Conservation (phyloP, 1,140 invertebrate genomes). For the Aricia agestis region DNA sequence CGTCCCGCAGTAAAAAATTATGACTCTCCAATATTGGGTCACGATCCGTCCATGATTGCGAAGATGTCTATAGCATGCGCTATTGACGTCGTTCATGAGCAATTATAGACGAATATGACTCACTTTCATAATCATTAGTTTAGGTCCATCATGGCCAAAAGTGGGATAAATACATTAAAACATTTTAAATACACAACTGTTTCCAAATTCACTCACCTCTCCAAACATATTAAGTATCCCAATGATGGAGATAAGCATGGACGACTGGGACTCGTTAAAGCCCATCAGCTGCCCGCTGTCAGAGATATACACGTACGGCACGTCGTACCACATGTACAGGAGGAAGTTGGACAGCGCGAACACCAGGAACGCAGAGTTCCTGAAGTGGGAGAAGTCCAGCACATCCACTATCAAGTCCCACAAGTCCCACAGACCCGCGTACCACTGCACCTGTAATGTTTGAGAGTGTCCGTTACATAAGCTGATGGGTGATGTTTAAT, state of each 20-base stretch:
- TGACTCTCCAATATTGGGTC: too few relatives aligned
- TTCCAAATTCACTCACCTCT: constrained; percentile 77
- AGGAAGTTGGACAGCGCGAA: constrained; percentile 91
- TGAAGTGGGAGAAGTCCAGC: constrained; percentile 87
- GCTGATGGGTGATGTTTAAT: too few relatives aligned
- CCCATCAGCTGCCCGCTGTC: constrained; percentile 81
- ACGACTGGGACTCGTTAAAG: constrained; percentile 84
- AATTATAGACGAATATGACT: too few relatives aligned
- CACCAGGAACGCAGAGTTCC: constrained; percentile 84
- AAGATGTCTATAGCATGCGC: too few relatives aligned
- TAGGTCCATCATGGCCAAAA: too few relatives aligned
- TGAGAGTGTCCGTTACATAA: too few relatives aligned
- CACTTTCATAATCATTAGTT: too few relatives aligned
- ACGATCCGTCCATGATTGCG: too few relatives aligned
- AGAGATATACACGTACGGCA: constrained; percentile 90
- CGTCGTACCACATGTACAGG: constrained; percentile 92
- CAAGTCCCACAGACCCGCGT: constrained; percentile 85
- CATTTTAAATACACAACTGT: too few relatives aligned
- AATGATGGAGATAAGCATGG: constrained; percentile 89
- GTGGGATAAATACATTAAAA: too few relatives aligned
- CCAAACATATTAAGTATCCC: constrained; percentile 91
- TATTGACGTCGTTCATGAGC: too few relatives aligned
- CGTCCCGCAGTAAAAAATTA: too few relatives aligned
- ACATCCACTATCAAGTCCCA: constrained; percentile 86
- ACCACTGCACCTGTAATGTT: constrained; percentile 79